These are phyloP conservation scores for Callospermophilus lateralis DNA, from an alignment of 2,113 vertebrate genomes.

Conservation along the genomic window DNA sequence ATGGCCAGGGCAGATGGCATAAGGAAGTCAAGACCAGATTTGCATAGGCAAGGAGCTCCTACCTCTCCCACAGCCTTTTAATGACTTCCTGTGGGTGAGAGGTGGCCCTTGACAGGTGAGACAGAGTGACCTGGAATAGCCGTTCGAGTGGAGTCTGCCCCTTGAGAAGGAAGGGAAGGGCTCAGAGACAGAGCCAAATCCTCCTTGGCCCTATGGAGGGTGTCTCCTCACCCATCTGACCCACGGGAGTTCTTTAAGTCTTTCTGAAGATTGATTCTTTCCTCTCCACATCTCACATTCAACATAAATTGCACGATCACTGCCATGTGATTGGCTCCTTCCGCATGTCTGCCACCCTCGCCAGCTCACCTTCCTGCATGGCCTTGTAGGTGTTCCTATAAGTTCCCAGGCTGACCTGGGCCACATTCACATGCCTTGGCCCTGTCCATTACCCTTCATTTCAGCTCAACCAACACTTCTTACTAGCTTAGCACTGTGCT, in stretches of 20 bases:
- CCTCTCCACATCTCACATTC: neutral
- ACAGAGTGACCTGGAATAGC: neutral
- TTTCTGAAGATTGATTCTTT: neutral
- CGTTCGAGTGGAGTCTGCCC: neutral
- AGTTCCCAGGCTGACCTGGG: neutral
- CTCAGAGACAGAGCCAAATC: neutral
- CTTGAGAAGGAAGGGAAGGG: neutral
- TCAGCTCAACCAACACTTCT: neutral
- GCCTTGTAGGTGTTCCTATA: neutral
- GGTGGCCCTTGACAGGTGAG: neutral
- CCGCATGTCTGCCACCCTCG: neutral
- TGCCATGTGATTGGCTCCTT: fast-evolving
- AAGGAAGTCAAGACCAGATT: slow-evolving; percentile 42
- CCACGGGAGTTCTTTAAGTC: neutral
- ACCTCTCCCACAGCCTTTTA: neutral
- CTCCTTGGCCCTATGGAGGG: neutral
- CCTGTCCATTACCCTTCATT: neutral
- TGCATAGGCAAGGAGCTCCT: slow-evolving; percentile 43
- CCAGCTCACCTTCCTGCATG: neutral
- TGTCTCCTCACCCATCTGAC: neutral
- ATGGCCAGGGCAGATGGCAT: neutral
- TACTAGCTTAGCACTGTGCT: neutral
- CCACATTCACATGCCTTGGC: neutral
- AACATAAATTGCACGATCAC: neutral
- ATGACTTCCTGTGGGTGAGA: slow-evolving; percentile 59